Evolutionary conservation across 1,140 invertebrate species (phyloP), one percentile per base, ranked within the genome.

Genomic region (Diprion similis): DNA sequence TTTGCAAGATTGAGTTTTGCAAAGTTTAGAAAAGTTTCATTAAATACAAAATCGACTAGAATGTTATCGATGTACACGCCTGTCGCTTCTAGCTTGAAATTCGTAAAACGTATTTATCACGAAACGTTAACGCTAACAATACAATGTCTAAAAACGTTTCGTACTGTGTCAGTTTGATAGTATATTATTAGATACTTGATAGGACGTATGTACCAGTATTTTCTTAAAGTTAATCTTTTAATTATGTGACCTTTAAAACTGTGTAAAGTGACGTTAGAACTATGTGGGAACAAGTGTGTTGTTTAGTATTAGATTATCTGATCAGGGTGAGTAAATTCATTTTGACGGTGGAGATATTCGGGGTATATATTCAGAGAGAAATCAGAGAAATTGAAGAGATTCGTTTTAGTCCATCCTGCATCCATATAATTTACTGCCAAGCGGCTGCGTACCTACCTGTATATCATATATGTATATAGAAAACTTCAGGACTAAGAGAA

Each of bases 281-380:
- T 59, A 59, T 17, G 51, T 59, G 51, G 51, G 51, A 59, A 59
- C 51, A 59, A 59, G 51, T 59, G 51, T 59, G 51, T 59, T 59
- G 51, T 17, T 13, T 59, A 59, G 11, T 59, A 59, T 59, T 59
- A 15, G 0, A 59, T 13, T 15, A 59, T 59, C 51, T 59, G 11
- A 59, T 59, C 51, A 59, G n/a, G 3, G 51, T 17, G n/a, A 59
- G 11, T 13, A 9, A 59, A 59, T 59, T 59, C 4, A 4, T 15
- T 59, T 59, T 15, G 24, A 37, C 24, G 9, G n/a, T 59, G 51
- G n/a, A 59, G 1, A 37, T 37, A 37, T 37, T 37, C 24, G 51
- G n/a, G 4, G 51, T 59, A 0, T 15, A 59, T 15, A 59, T 59
- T 59, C n/a, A 59, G n/a, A 11, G 51, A 59, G 11, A 59, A 15